Evolutionary conservation across 2,888 invertebrate species (phyloP).

Genomic region (Andrena camellia): DNA sequence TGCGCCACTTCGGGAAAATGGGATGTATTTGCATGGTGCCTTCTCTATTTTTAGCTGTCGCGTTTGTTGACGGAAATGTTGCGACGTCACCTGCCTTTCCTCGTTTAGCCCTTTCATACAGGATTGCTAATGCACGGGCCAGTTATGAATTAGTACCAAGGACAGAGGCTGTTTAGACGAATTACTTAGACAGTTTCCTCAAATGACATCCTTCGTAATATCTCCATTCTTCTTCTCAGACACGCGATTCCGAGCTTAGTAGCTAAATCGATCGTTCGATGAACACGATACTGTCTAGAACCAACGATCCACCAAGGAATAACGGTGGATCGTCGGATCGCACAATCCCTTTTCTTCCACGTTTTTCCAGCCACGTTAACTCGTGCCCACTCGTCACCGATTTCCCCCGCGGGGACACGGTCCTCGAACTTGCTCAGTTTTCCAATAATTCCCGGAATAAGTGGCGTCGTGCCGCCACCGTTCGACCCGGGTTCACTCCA

Average conservation of each 20-base stretch:
- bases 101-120: background rate
- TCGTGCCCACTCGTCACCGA: constrained; percentile 23
- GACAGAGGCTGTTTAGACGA: no score
- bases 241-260: background rate
- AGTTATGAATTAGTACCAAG: no score
- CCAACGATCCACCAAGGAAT: no score
- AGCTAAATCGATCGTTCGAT: background rate
- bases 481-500: constrained; percentile 55
- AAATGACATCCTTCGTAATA: no score
- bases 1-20: background rate
- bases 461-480: constrained; percentile 50
- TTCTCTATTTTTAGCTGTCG: background rate
- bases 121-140: no score
- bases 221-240: background rate
- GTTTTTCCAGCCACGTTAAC: constrained; percentile 3
- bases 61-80: background rate
- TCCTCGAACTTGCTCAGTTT: constrained; percentile 50
- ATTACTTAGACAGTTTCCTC: no score
- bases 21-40: background rate
- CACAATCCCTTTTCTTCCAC: background rate
- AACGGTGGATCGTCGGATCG: no score
- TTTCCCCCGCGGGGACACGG: constrained; percentile 5
- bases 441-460: constrained; percentile 71
- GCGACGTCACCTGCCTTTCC: background rate
- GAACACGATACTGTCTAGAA: background rate